phyloP scores from a whole-genome alignment of 53 echinoderm and acorn worm genomes.

The Astropecten irregularis region DNA sequence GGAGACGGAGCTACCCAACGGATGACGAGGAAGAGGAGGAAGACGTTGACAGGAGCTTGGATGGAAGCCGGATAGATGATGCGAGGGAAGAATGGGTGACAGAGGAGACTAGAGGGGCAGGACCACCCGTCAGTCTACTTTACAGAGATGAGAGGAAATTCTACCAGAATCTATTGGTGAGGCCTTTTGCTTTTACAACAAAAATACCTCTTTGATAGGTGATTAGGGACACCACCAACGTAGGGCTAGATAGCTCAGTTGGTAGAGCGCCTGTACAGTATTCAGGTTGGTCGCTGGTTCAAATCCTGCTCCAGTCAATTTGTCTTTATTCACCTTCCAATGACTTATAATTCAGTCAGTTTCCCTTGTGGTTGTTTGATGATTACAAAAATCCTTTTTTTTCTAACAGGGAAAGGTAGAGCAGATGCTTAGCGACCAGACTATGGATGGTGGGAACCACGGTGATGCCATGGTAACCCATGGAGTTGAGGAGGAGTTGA shows the following conservation, averaged over 20 bases:
- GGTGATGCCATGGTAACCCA: constrained; percentile 30
- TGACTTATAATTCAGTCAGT: no score
- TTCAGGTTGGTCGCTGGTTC: no score
- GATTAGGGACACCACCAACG: no score
- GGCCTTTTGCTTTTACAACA: neutral
- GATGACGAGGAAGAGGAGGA: neutral
- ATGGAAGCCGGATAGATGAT: neutral
- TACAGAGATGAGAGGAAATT: constrained; percentile 80
- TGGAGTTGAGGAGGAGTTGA: constrained; percentile 33
- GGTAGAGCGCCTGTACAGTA: no score
- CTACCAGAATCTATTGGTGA: constrained; percentile 89
- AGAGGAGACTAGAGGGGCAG: neutral
- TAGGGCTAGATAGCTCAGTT: no score
- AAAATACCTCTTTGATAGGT: no score
- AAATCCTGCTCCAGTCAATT: no score
- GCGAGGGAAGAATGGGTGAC: neutral
- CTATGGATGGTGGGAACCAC: neutral
- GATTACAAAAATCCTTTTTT: neutral
- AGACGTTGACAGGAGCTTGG: neutral
- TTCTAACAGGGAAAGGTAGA: constrained; percentile 78
- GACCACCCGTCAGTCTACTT: constrained; percentile 71
- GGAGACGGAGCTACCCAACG: neutral
- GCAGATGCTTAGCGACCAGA: constrained; percentile 55
- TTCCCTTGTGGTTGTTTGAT: no score
- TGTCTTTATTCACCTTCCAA: no score